Conservation (phyloP, 2,888 invertebrate species). For the Mechanitis messenoides region DNA sequence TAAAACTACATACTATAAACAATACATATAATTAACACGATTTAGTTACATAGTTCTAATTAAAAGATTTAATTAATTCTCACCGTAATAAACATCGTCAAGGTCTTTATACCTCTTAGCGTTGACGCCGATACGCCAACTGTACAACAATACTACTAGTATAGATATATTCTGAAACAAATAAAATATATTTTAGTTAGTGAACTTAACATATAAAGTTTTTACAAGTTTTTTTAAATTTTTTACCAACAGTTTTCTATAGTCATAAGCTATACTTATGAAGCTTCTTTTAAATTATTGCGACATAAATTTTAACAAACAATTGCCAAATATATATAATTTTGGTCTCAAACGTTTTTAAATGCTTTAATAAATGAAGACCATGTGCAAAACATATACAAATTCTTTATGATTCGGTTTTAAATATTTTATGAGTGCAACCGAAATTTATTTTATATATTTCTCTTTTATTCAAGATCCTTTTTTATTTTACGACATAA, state of each 20-base stretch:
- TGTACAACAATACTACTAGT: conserved; percentile 83
- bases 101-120: conserved; percentile 81
- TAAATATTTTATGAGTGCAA: not conserved
- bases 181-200: conserved; percentile 11
- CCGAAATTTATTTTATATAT: conserved; percentile 3
- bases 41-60: not conserved
- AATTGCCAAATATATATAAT: no score
- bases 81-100: conserved; percentile 87
- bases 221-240: no score
- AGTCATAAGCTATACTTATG: no score
- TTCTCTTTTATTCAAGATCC: conserved; percentile 4
- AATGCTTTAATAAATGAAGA: no score
- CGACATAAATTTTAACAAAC: no score
- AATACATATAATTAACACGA: not conserved
- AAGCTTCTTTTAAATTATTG: no score
- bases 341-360: no score
- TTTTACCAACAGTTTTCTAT: no score
- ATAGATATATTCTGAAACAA: conserved; percentile 85
- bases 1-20: not conserved
- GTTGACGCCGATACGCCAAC: conserved; percentile 85
- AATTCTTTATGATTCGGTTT: not conserved
- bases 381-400: no score
- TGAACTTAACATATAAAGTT: not conserved
- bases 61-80: conserved; percentile 41
- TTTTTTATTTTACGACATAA: conserved; percentile 3